Conservation (phyloP, 2,888 invertebrate species). For the Drosophila nigricruria region DNA sequence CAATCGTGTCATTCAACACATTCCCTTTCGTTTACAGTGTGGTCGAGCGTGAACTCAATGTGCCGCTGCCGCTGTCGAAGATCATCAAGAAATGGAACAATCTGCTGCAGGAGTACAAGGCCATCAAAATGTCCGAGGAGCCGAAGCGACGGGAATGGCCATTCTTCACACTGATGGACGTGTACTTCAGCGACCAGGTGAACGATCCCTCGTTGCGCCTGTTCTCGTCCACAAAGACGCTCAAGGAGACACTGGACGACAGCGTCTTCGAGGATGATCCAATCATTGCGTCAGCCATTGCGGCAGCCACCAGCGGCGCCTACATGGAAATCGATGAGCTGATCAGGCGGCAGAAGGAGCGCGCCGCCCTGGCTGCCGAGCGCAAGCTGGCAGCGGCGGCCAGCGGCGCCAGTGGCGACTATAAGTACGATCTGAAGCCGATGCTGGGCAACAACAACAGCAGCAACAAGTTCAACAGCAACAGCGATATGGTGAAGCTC, state of each 20-base stretch:
- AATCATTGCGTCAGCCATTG: constrained; percentile 85
- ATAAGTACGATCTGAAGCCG: constrained; percentile 82
- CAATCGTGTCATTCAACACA: constrained; percentile 14
- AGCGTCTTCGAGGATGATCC: constrained; percentile 86
- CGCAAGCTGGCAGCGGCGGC: constrained; percentile 68
- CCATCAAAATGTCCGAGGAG: constrained; percentile 86
- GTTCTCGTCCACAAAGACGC: constrained; percentile 85
- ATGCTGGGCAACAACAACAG: constrained; percentile 76
- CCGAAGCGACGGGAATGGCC: constrained; percentile 86
- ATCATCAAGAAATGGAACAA: constrained; percentile 86
- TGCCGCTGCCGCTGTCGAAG: constrained; percentile 85
- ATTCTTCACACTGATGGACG: constrained; percentile 85
- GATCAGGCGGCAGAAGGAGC: constrained; percentile 83
- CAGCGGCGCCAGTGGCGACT: constrained; percentile 71
- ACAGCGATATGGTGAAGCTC: constrained; percentile 76
- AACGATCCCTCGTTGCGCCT: constrained; percentile 85
- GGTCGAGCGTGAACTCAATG: constrained; percentile 85
- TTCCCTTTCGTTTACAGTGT: constrained; percentile 69
- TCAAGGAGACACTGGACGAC: constrained; percentile 85
- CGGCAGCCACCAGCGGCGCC: constrained; percentile 85
- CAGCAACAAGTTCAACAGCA: constrained; percentile 77
- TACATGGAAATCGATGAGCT: constrained; percentile 85
- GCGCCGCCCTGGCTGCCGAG: constrained; percentile 77
- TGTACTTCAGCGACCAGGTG: constrained; percentile 86
- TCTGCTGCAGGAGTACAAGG: constrained; percentile 86